Evolutionary conservation across 2,797 vertebrate species (phyloP).

Genomic region (Falco columbarius): DNA sequence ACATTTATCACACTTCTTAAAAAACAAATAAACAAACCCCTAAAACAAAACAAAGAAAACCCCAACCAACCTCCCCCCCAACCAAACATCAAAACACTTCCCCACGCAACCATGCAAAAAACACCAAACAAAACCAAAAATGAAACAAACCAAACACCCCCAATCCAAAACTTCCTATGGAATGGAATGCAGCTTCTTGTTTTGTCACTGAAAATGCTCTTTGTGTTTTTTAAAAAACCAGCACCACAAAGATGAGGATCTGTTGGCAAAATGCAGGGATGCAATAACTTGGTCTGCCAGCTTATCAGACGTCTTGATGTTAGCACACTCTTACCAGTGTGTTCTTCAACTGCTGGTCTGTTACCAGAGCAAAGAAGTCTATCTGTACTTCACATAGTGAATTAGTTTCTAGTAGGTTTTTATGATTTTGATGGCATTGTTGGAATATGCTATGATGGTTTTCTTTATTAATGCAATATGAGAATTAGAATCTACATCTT

Average conservation of each 20-base stretch:
- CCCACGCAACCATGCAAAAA: too few relatives aligned
- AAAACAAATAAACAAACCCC: background rate
- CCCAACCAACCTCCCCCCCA: background rate
- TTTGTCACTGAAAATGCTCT: background rate
- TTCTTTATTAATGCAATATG: background rate
- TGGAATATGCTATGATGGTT: background rate
- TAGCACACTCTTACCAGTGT: background rate
- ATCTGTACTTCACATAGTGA: background rate
- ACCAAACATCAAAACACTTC: background rate
- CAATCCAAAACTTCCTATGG: background rate
- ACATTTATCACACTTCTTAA: background rate
- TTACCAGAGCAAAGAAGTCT: background rate
- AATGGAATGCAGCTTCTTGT: background rate
- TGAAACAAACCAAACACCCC: background rate
- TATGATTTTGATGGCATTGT: background rate
- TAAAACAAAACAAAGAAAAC: background rate
- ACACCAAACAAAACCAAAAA: background rate
- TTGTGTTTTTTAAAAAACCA: background rate
- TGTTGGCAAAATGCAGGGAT: background rate
- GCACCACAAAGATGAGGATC: background rate
- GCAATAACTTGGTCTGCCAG: fast-evolving
- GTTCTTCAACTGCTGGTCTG: background rate
- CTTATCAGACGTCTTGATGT: fast-evolving
- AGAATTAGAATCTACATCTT: background rate
- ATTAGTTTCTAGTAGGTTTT: background rate